Evolutionary conservation across 2,888 invertebrate species (phyloP).

Genomic region (Drosophila neotestacea): DNA sequence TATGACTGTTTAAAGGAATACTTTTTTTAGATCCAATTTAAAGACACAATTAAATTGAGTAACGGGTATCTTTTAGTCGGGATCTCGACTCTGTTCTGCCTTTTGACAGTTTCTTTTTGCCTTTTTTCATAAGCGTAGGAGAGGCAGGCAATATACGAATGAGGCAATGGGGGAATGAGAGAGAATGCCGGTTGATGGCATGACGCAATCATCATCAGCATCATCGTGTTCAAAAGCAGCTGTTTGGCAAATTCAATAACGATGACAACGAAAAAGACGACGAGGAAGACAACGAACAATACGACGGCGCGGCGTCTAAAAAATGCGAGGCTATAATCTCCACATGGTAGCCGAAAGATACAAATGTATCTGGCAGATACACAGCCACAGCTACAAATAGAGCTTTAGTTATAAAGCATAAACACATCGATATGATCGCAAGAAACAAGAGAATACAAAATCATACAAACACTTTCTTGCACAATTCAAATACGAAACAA

Average conservation of each 20-base stretch:
- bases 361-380: slow-evolving; percentile 41
- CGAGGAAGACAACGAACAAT: slow-evolving; percentile 30
- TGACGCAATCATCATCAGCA: slow-evolving; percentile 52
- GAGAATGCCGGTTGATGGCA: slow-evolving; percentile 20
- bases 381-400: slow-evolving; percentile 12
- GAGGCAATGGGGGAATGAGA: not conserved
- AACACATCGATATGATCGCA: slow-evolving; percentile 29
- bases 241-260: slow-evolving; percentile 36
- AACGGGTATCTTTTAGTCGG: no score
- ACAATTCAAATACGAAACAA: slow-evolving; percentile 35
- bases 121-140: not conserved
- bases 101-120: slow-evolving; percentile 5
- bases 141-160: not conserved
- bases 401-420: slow-evolving; percentile 19
- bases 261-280: not conserved
- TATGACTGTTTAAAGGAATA: no score
- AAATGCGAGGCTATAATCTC: slow-evolving; percentile 6
- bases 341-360: slow-evolving; percentile 49
- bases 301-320: slow-evolving; percentile 10
- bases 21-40: no score
- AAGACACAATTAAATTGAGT: no score
- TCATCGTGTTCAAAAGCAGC: slow-evolving; percentile 39
- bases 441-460: slow-evolving; percentile 1
- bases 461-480: slow-evolving; percentile 28
- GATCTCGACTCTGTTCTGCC: not conserved